Conservation (phyloP, 2,797 vertebrate genomes). For the Balearica regulorum region DNA sequence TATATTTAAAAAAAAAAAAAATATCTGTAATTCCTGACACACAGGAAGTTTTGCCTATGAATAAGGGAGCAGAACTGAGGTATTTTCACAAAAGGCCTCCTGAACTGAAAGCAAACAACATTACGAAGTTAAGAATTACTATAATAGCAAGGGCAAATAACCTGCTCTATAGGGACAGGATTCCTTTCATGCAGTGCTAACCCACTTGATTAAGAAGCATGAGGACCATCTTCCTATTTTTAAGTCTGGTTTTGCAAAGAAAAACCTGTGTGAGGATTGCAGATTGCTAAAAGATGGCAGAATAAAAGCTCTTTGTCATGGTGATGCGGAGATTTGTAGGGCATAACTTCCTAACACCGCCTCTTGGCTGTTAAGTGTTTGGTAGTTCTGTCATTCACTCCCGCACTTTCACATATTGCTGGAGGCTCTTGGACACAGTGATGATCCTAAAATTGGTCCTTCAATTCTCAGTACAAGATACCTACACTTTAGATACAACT, state of each 20-base stretch:
- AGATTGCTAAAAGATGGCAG: not conserved
- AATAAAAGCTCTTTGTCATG: not conserved
- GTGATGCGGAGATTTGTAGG: not conserved
- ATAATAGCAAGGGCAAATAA: not conserved
- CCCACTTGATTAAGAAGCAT: not conserved
- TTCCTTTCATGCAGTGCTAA: not conserved
- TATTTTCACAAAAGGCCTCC: not conserved
- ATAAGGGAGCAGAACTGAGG: not conserved
- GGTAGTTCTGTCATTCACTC: not conserved
- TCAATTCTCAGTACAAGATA: not conserved
- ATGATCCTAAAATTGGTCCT: not conserved
- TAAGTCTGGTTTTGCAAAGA: not conserved
- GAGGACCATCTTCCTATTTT: not conserved
- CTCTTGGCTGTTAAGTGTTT: not conserved
- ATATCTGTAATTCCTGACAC: not conserved
- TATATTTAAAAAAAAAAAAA: not conserved
- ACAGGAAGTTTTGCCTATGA: not conserved
- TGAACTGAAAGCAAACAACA: not conserved
- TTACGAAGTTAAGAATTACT: not conserved
- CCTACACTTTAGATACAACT: not conserved
- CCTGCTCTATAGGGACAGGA: not conserved
- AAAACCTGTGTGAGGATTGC: not conserved
- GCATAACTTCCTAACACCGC: too few relatives aligned
- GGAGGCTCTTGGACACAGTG: not conserved
- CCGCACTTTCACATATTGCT: not conserved